Evolutionary conservation across 2,113 vertebrate species (phyloP).

Genomic region (Genyomyrus donnyi): DNA sequence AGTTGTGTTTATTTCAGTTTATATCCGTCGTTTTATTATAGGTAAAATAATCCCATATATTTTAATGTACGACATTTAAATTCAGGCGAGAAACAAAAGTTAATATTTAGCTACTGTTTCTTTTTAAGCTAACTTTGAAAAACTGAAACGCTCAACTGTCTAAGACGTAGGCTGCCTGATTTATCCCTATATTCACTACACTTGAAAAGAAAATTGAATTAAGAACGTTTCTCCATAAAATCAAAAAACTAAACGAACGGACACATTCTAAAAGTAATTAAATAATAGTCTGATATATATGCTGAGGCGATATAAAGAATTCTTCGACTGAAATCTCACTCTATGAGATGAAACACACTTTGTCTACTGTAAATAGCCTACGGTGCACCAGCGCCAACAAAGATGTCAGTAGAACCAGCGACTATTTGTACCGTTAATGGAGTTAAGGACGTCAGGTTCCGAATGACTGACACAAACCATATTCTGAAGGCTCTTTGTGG

Average conservation of each 20-base stretch:
- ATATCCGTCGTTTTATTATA: not conserved
- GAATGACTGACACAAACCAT: not conserved
- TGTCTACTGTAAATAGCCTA: constrained; percentile 5
- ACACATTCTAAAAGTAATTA: constrained; percentile 29
- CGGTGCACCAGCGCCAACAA: not conserved
- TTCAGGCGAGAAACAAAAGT: not conserved
- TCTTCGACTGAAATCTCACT: not conserved
- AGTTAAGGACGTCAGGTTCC: not conserved
- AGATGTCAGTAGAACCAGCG: not conserved
- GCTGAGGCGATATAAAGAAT: constrained; percentile 19
- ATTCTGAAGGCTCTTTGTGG: not conserved
- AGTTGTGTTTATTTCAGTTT: not conserved
- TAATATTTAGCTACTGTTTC: not conserved
- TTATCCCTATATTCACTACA: not conserved
- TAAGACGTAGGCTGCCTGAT: not conserved
- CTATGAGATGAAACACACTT: not conserved
- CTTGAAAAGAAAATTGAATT: constrained; percentile 1
- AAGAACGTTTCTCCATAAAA: constrained; percentile 33
- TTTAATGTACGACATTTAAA: not conserved
- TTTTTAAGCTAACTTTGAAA: not conserved
- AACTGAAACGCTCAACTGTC: not conserved
- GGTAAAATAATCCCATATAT: not conserved
- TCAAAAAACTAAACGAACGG: constrained; percentile 39
- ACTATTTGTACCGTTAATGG: not conserved
- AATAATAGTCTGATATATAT: constrained; percentile 24